These are phyloP conservation scores for Lordiphosa andalusiaca DNA, from an alignment of 2,888 invertebrate species.

Conservation along the genomic window DNA sequence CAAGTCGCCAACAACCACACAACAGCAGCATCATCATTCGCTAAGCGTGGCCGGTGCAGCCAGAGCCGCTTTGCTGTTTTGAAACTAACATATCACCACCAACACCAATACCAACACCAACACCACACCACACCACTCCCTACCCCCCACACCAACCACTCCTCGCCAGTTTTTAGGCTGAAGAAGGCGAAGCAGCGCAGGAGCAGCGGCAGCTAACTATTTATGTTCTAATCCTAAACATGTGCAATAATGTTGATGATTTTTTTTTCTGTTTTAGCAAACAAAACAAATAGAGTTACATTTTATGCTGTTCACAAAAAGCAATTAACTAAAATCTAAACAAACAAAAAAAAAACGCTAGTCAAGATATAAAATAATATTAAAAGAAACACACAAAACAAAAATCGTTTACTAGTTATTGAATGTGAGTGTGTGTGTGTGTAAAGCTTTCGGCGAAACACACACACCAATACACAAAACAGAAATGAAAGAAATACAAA, in stretches of 20 bases:
- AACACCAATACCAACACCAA: too few relatives aligned
- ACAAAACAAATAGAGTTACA: constrained; percentile 45
- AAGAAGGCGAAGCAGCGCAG: too few relatives aligned
- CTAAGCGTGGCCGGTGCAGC: constrained; percentile 48
- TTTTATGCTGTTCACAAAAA: constrained; percentile 66
- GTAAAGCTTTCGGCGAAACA: constrained; percentile 17
- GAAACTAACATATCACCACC: constrained; percentile 10
- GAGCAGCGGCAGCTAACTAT: constrained; percentile 23
- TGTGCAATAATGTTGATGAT: constrained; percentile 69
- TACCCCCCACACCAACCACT: neutral
- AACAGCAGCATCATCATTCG: constrained; percentile 45
- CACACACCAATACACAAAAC: too few relatives aligned
- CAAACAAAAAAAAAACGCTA: constrained; percentile 29
- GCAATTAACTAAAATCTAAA: constrained; percentile 41
- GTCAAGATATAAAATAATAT: constrained; percentile 37
- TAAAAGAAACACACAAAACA: constrained; percentile 2
- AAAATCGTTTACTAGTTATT: constrained; percentile 14
- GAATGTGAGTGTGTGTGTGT: constrained; percentile 2
- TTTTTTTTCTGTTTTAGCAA: constrained; percentile 22
- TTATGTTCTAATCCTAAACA: constrained; percentile 50
- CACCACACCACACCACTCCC: neutral
- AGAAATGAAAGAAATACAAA: constrained; percentile 9
- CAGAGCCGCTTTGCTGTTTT: constrained; percentile 55
- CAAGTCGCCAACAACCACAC: constrained; percentile 66
- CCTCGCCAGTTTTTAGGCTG: too few relatives aligned